Base-by-base conservation (phyloP, 2,888 invertebrate genomes). In the Enoplolaimus lenunculus region DNA sequence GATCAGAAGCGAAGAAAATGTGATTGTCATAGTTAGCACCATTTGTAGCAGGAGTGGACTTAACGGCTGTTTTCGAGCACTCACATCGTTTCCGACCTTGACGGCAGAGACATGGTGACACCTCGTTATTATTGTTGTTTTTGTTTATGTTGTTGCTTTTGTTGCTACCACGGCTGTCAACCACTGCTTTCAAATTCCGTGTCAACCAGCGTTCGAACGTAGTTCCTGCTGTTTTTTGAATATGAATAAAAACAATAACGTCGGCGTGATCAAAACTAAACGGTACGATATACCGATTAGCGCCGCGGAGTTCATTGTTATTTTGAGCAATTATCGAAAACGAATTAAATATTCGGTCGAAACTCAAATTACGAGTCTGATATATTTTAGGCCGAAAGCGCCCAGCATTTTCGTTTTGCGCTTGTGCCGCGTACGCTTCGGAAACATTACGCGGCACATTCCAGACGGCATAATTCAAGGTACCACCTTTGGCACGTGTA, bases 151-250 rank as follows among this genome's bases (percentile, higher is more conserved):
- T 90, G 80, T 75, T 73, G 34, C 75, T 73, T 78, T 79, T 72
- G 73, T 77, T 67, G 74, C 75, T 35, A 72, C 70, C 62, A 72
- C 16, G 28, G 13, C 2, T 30, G 31, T 34, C 71, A 73, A 16
- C 60, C 93, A 90, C 84, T 83, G 93, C 92, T n/a, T n/a, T n/a
- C 79, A 97, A 86, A 84, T 97, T 92, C 84, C 90, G 89, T 71
- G 97, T 95, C 76, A 98, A 86, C 84, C 95, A 94, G 80, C 90
- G 89, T 70, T 97, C 98, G 81, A 98, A 97, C 3, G 92, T 82
- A 60, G 97, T 97, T 34, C 98, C 98, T 70, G 97, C 97, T 69
- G 97, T 98, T 85, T 98, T 98, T 83, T 98, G 98, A 82, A 98
- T 95, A 82, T 98, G 97, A 75, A 98, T 84, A 86, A 98, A 88